Base-by-base conservation (phyloP, 2,797 vertebrate genomes). In the Hephaestus fuliginosus region DNA sequence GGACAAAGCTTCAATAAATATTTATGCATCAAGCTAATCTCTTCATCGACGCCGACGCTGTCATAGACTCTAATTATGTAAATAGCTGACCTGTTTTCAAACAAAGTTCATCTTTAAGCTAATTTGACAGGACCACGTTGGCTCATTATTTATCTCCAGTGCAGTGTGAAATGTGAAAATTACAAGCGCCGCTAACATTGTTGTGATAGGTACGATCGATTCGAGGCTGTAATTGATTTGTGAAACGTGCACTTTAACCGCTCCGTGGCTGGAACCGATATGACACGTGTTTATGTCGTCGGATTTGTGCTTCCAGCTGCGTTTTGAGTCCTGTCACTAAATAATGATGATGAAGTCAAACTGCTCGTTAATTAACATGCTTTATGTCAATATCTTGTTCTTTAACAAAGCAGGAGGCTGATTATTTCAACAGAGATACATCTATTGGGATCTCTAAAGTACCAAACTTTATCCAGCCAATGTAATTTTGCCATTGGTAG, bases 81-180 rank as follows among this genome's bases (percentile, higher is more conserved):
- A 74, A 78, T 41, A 7, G 44, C 14, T 57, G 77, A 72, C 61
- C 70, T 63, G 62, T 78, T 81, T 69, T 81, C 53, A 66, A 41
- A 74, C 30, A 33, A 53, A 74, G 58, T 48, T 71, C 28, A 53
- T 15, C 78, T 62, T 63, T 66, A 36, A 71, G 33, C 17, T 44
- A 44, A 43, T 74, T 65, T 61, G 70, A 75, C 60, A 5, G 13
- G 7, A 39, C 7, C 55, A 22, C 48, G 68, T 64, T 22, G 11
- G 57, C 6, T 28, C 25, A 28, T 80, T 60, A 70, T 72, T 48
- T 61, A 20, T 64, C 57, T 62, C 57, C 62, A 66, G 62, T 72
- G 7, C 41, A 3, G 69, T 60, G 52, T 71, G 64, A 76, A 81
- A 78, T 70, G 73, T 71, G 66, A 41, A 64, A 74, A 82, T 77